Evolutionary conservation across 2,888 invertebrate genomes (phyloP).

Genomic region (Pristionchus entomophagus): DNA sequence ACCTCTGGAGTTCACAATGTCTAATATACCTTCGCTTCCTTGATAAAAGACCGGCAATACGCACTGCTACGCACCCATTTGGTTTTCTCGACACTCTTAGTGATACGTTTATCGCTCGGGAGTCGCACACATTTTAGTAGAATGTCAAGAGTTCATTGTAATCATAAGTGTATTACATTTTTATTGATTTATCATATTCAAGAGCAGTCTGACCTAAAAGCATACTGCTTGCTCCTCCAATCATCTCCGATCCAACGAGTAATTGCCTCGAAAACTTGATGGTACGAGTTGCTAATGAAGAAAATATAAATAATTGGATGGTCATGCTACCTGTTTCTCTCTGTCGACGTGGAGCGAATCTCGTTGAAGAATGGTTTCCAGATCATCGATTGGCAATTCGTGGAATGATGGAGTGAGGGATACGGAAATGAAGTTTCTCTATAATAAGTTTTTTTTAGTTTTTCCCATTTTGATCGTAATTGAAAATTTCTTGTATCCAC

Average conservation of each 20-base stretch:
- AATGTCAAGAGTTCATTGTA: neutral
- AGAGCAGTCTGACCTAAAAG: neutral
- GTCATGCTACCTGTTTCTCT: neutral
- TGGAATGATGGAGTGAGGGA: neutral
- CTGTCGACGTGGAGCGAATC: neutral
- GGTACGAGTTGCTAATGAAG: neutral
- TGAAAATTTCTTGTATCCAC: no score
- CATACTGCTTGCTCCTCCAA: neutral
- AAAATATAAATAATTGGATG: neutral
- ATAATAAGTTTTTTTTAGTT: neutral
- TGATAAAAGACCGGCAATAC: no score
- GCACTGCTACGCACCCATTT: no score
- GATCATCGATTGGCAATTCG: neutral
- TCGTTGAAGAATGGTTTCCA: neutral
- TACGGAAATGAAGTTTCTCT: neutral
- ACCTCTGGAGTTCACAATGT: no score
- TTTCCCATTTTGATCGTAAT: neutral
- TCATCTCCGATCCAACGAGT: neutral
- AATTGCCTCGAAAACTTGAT: neutral
- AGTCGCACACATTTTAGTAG: neutral
- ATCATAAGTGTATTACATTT: no score
- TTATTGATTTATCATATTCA: no score
- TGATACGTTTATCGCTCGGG: no score
- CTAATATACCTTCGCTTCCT: no score
- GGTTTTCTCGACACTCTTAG: no score